Percentiles rank a stretch among this genome's conserved stretches.
Conservation (phyloP, 2,888 invertebrate genomes). For the Acanthosepion pharaonis region DNA sequence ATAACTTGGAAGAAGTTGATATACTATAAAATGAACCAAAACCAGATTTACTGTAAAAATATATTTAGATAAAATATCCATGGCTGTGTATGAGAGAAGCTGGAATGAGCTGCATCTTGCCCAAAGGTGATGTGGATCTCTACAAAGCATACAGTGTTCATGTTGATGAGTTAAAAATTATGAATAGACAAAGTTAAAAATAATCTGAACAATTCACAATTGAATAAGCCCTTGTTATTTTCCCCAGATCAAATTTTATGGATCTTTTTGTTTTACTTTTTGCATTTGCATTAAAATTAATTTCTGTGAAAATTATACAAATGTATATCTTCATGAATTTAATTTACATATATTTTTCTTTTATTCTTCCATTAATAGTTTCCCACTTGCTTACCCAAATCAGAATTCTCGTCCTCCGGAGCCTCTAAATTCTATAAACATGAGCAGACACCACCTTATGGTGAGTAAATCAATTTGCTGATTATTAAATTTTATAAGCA, state of each 20-base stretch:
- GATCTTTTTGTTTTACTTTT: background rate
- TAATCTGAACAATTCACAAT: too few relatives aligned
- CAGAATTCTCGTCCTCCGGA: slow-evolving; percentile 42
- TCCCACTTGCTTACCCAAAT: slow-evolving; percentile 40
- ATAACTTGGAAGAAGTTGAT: too few relatives aligned
- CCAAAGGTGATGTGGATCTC: too few relatives aligned
- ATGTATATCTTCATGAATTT: background rate
- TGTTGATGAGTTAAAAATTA: too few relatives aligned
- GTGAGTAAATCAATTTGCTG: background rate
- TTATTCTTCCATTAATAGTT: background rate
- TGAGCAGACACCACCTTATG: slow-evolving; percentile 41
- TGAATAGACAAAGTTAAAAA: too few relatives aligned
- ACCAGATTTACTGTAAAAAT: too few relatives aligned
- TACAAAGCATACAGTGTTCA: too few relatives aligned
- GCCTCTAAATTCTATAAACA: slow-evolving; percentile 24
- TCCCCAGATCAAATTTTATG: background rate
- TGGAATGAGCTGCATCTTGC: too few relatives aligned
- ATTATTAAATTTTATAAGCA: background rate
- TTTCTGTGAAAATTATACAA: background rate
- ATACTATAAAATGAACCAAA: too few relatives aligned
- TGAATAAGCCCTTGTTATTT: too few relatives aligned
- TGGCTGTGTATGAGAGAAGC: too few relatives aligned
- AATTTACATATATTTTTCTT: background rate
- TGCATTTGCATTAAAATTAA: background rate
- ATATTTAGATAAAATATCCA: too few relatives aligned